A percentile compares a stretch with the other conserved stretches of the same genome.
phyloP scores from a whole-genome alignment of 2,797 vertebrate genomes.

The Eulemur albifrons region DNA sequence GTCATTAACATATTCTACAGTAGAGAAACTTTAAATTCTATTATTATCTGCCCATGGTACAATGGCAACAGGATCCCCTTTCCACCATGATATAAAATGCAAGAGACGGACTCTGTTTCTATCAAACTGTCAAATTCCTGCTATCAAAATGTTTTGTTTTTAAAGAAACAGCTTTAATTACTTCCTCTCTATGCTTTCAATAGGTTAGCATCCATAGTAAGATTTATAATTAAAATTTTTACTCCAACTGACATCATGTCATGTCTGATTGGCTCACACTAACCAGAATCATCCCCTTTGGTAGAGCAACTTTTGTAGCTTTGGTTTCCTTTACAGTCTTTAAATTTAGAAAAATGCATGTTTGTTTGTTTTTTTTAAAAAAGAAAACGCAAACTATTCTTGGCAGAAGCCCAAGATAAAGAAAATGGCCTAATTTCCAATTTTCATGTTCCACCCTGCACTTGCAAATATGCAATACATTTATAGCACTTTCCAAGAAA shows the following conservation, averaged over 20 bases:
- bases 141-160: not conserved
- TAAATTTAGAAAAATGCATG: slow-evolving; percentile 7
- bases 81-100: not conserved
- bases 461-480: not conserved
- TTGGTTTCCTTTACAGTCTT: not conserved
- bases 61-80: not conserved
- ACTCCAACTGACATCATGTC: not conserved
- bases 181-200: not conserved
- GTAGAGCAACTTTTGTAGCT: not conserved
- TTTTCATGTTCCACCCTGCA: slow-evolving; percentile 60
- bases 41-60: not conserved
- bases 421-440: slow-evolving; percentile 70
- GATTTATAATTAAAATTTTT: not conserved
- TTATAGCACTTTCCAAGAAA: slow-evolving; percentile 12
- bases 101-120: not conserved
- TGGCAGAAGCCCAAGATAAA: slow-evolving; percentile 69
- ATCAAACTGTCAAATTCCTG: not conserved
- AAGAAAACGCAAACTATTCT: slow-evolving; percentile 9
- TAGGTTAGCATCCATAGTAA: not conserved
- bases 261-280: not conserved
- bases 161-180: slow-evolving; percentile 17
- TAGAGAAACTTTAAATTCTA: not conserved
- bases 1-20: not conserved
- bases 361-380: slow-evolving; percentile 2
- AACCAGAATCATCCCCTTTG: not conserved